Conservation (phyloP, 2,888 invertebrate species). For the Erynnis tages region DNA sequence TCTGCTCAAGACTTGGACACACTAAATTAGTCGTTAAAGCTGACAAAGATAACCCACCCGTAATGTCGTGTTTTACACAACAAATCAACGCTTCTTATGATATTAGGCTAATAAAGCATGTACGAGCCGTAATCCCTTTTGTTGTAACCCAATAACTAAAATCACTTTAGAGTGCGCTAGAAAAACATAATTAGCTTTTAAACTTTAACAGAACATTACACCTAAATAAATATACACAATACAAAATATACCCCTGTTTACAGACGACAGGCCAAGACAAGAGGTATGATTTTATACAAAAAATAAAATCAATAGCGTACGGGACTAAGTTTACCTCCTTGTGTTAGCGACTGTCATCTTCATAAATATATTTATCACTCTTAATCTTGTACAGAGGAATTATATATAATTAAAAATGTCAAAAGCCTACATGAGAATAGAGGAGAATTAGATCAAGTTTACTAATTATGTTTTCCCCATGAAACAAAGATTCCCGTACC, state of each 20-base stretch:
- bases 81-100: conserved; percentile 29
- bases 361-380: conserved; percentile 77
- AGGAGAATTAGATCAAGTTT: conserved; percentile 28
- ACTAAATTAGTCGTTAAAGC: conserved; percentile 41
- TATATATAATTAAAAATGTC: conserved; percentile 30
- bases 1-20: conserved; percentile 37
- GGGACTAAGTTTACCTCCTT: conserved; percentile 64
- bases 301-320: conserved; percentile 77
- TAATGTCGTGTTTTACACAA: conserved; percentile 43
- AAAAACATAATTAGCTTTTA: conserved; percentile 77
- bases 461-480: conserved; percentile 74
- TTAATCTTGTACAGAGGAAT: conserved; percentile 57
- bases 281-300: conserved; percentile 79
- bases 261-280: conserved; percentile 81
- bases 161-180: conserved; percentile 62
- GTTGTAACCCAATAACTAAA: conserved; percentile 63
- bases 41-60: conserved; percentile 44
- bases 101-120: conserved; percentile 41
- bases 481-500: conserved; percentile 81
- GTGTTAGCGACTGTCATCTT: conserved; percentile 80
- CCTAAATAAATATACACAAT: conserved; percentile 65
- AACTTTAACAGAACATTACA: conserved; percentile 56
- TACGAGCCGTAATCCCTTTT: conserved; percentile 56
- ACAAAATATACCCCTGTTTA: conserved; percentile 67
- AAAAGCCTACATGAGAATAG: conserved; percentile 20